Evolutionary conservation across 2,888 invertebrate genomes (phyloP).

Genomic region (Elysia crispata): DNA sequence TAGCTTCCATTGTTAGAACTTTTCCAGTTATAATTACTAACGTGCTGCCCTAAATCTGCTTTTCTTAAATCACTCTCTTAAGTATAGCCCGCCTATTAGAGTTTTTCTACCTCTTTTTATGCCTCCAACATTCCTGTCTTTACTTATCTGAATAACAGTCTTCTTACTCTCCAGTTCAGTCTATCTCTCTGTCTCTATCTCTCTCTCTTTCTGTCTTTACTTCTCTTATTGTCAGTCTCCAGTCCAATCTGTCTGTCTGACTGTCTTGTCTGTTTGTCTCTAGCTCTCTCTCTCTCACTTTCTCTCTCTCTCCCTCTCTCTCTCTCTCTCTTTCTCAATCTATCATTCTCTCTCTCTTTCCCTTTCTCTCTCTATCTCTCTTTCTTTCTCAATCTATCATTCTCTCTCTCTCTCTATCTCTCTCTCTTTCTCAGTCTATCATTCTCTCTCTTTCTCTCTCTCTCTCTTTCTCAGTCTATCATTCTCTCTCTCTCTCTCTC

Average conservation of each 20-base stretch:
- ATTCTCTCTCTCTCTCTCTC: background rate
- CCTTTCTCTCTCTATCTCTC: slow-evolving; percentile 16
- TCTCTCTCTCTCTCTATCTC: slow-evolving; percentile 27
- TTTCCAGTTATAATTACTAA: no score
- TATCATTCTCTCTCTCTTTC: slow-evolving; percentile 11
- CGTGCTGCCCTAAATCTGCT: no score
- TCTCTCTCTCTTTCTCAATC: slow-evolving; percentile 5
- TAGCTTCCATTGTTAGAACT: no score
- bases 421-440: slow-evolving; percentile 11
- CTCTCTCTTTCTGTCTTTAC: slow-evolving; percentile 5
- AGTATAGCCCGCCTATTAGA: background rate
- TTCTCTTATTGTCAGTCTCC: slow-evolving; percentile 18
- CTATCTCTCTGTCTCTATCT: background rate
- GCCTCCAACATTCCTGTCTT: background rate
- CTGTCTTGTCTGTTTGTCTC: no score
- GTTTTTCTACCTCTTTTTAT: background rate
- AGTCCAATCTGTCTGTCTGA: no score
- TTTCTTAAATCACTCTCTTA: background rate
- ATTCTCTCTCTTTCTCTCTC: background rate
- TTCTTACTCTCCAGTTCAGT: no score
- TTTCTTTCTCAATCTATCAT: slow-evolving; percentile 3
- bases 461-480: background rate
- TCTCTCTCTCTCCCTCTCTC: background rate
- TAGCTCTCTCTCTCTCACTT: no score
- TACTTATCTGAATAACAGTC: background rate